Evolutionary conservation across 2,113 vertebrate genomes (phyloP), one percentile per base, ranked within the genome.

Genomic region (Beaufortia kweichowensis): DNA sequence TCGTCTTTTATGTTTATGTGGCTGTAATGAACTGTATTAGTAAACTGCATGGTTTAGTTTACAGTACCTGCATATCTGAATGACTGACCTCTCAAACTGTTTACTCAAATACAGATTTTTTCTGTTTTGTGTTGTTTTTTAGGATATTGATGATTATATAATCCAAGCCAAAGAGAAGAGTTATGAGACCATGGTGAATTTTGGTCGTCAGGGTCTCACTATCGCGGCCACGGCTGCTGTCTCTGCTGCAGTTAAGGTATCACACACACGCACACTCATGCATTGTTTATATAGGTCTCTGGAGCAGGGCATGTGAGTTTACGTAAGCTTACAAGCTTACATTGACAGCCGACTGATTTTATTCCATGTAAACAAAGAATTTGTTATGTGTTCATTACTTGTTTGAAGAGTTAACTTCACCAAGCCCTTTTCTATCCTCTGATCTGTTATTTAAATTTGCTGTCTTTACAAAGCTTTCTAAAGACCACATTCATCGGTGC

Each of bases 111-210:
- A 23, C 33, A 10, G 21, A 57, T 8, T 56, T 31, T 70, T 71
- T 39, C 19, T n/a, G 5, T 7, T 24, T 6, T 50, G 14, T 35
- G 55, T 11, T 35, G 19, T 75, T 46, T 23, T 66, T 76, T 78
- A 96, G 94, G 94, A 96, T 76, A 96, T 96, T 60, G 94, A 96
- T 29, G 93, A 95, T 24, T 96, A 95, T 70, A 93, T 96, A 0
- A 84, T 95, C 21, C 94, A 95, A 83, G 94, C 94, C 77, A 95
- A 94, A 88, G 94, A 96, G 81, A 90, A 89, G 82, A 92, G 94
- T 79, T 96, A 96, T 63, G 94, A 95, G 81, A 95, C 94, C 2
- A 93, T 96, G 94, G 93, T 95, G 75, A 94, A 93, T 81, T 94
- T 95, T 60, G 94, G 94, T 71, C 91, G 86, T 55, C 94, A 94